Base-by-base conservation (phyloP, 1,140 invertebrate genomes). In the Formica selysi region DNA sequence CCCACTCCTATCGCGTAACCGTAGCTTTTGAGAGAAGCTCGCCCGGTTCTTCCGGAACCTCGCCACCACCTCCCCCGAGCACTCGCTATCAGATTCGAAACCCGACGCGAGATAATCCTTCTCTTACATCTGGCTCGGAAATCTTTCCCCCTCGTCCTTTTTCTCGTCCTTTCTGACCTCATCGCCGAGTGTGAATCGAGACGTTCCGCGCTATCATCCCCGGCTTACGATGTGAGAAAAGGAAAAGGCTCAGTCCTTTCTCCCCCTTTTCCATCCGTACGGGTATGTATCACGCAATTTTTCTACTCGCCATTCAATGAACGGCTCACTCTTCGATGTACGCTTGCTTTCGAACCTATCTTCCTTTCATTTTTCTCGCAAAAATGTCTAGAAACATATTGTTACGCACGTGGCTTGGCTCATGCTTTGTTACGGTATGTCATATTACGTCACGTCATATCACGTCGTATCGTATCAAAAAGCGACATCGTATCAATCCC, bases 71-170 rank as follows among this genome's bases (percentile, higher is more conserved):
- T 68, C 22, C 19, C 68, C 68, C 84, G 71, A 87, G 80, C 90
- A 91, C 79, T 86, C 87, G 73, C 92, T 91, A 93, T 93, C 93
- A 91, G 92, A 92, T 93, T 92, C 90, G 87, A 89, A 90, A 81
- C 86, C 86, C 86, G 86, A 90, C 89, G 89, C 89, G 81, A 91
- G 91, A 94, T 93, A 94, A 94, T 93, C 93, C 93, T 91, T 93
- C 93, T 93, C 92, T 92, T 93, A 94, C 93, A 93, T 92, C 88
- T 91, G 87, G 83, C 87, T 90, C 87, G 86, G 71, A 80, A 41
- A 87, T 89, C 87, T 86, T 51, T 68, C 44, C 65, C 78, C 32
- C 76, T 85, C 76, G 65, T 73, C 88, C 62, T 38, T 36, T 76
- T 61, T 70, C 38, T 89, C 88, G 78, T 89, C 87, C 78, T 68